Evolutionary conservation across 2,113 vertebrate genomes (phyloP).

Genomic region (Excalfactoria chinensis): DNA sequence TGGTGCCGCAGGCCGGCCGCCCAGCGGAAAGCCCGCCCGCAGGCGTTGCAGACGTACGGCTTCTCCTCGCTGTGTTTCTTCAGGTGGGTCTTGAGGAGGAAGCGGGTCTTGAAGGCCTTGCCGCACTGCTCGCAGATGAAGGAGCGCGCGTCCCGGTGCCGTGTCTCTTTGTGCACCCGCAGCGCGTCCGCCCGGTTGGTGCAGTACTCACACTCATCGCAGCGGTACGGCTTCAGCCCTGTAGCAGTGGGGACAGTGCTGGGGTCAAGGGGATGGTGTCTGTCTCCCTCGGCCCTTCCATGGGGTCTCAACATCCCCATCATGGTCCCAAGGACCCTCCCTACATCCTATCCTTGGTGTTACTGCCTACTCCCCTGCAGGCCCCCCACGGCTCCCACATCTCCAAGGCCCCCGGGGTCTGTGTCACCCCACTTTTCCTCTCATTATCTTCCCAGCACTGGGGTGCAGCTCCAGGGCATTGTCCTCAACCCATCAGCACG

Average conservation of each 20-base stretch:
- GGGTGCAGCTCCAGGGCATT: too few relatives aligned
- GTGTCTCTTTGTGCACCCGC: constrained; percentile 89
- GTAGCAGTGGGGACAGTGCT: background rate
- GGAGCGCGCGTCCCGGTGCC: constrained; percentile 88
- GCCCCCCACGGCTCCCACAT: background rate
- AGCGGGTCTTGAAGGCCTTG: constrained; percentile 96
- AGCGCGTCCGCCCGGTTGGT: constrained; percentile 93
- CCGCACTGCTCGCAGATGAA: constrained; percentile 97
- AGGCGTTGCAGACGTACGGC: constrained; percentile 87
- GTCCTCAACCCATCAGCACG: background rate
- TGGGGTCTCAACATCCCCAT: fast-evolving
- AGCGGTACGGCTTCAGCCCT: constrained; percentile 92
- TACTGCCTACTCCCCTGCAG: background rate
- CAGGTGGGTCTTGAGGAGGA: constrained; percentile 94
- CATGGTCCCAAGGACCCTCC: background rate
- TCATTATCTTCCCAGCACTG: background rate
- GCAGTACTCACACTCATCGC: constrained; percentile 90
- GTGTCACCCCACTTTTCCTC: background rate
- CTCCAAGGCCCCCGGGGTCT: background rate
- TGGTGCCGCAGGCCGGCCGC: constrained; percentile 93
- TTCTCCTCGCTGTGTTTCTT: constrained; percentile 92
- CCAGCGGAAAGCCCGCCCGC: constrained; percentile 92
- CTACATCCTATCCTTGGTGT: fast-evolving
- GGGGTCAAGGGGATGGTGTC: background rate
- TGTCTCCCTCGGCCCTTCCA: background rate